phyloP scores from a whole-genome alignment of 1,140 invertebrate species.

The Lordiphosa stackelbergi region DNA sequence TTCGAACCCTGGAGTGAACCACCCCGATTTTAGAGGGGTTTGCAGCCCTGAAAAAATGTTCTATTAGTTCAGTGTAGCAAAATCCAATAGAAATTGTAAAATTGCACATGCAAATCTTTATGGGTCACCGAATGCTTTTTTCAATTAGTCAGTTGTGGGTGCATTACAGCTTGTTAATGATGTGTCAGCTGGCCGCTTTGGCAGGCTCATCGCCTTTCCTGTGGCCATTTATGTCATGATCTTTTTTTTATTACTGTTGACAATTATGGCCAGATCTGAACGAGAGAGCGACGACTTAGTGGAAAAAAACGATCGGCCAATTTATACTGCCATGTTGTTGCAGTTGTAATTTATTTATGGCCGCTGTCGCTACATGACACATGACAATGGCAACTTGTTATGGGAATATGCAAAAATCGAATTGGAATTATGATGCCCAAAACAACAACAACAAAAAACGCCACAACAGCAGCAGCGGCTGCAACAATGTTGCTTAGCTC shows the following conservation, averaged over 20 bases:
- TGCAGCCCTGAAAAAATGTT: no score
- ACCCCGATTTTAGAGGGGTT: no score
- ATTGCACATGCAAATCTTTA: no score
- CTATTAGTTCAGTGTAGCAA: no score
- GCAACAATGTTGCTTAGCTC: conserved; percentile 11
- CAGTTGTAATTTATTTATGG: conserved; percentile 73
- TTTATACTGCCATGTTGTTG: conserved; percentile 66
- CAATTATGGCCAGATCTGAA: conserved; percentile 55
- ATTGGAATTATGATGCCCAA: conserved; percentile 73
- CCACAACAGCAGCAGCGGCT: conserved; percentile 29
- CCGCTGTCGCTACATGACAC: conserved; percentile 70
- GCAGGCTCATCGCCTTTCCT: conserved; percentile 40
- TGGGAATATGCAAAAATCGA: conserved; percentile 73
- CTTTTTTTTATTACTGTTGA: conserved; percentile 59
- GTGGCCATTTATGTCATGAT: conserved; percentile 49
- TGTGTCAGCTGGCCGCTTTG: conserved; percentile 24
- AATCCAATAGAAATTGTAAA: no score
- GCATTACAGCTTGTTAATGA: conserved; percentile 56
- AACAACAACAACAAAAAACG: conserved; percentile 44
- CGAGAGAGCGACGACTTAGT: conserved; percentile 7
- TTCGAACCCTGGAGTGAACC: no score
- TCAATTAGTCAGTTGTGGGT: conserved; percentile 30
- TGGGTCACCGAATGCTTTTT: conserved; percentile 5
- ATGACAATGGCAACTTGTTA: conserved; percentile 73
- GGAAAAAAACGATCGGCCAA: conserved; percentile 44